Evolutionary conservation across 2,888 invertebrate species (phyloP).

Genomic region (Spodoptera littoralis): DNA sequence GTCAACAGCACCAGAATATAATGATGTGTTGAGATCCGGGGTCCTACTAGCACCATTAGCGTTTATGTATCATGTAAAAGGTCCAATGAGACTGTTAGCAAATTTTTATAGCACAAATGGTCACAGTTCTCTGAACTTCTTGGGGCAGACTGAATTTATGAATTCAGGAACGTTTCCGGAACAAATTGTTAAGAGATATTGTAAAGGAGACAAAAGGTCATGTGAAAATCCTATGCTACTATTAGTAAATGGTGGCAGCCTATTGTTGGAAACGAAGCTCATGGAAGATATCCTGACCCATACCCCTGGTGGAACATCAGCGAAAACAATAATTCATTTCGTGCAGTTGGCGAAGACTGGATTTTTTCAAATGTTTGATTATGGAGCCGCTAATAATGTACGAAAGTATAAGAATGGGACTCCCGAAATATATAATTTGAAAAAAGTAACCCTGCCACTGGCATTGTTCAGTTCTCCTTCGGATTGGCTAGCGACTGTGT

Average conservation of each 20-base stretch:
- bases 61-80: conserved; percentile 67
- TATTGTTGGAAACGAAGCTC: conserved; percentile 38
- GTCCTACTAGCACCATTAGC: conserved; percentile 68
- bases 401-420: conserved; percentile 50
- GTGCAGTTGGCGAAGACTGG: conserved; percentile 68
- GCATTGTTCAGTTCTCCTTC: conserved; percentile 63
- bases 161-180: conserved; percentile 48
- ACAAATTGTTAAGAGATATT: conserved; percentile 60
- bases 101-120: conserved; percentile 54
- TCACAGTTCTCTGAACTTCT: conserved; percentile 45
- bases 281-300: conserved; percentile 47
- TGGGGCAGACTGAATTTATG: conserved; percentile 60
- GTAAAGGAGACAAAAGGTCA: conserved; percentile 51
- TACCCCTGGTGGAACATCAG: conserved; percentile 63
- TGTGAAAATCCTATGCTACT: conserved; percentile 65
- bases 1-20: conserved; percentile 63
- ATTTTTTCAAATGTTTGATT: conserved; percentile 66
- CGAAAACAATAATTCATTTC: conserved; percentile 69
- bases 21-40: conserved; percentile 61
- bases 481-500: conserved; percentile 64
- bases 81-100: conserved; percentile 63
- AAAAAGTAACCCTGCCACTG: conserved; percentile 60
- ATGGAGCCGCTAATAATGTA: conserved; percentile 50
- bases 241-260: conserved; percentile 61
- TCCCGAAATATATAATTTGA: conserved; percentile 60